phyloP scores from a whole-genome alignment of 2,888 invertebrate genomes.

The Oscheius sp. region DNA sequence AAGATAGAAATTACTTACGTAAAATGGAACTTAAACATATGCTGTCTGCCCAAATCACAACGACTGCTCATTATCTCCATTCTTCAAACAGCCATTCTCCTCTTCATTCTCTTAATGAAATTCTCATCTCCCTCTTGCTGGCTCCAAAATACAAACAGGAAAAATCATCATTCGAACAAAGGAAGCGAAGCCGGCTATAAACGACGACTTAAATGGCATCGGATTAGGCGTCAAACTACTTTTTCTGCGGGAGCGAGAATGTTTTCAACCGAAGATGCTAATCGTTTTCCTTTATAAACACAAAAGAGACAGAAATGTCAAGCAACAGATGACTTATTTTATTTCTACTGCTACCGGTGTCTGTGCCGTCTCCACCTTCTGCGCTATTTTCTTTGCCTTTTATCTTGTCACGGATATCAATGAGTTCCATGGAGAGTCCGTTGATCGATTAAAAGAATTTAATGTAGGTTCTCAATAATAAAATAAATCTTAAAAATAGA shows the following conservation, averaged over 20 bases:
- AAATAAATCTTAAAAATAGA: neutral
- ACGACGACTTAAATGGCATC: conserved; percentile 13
- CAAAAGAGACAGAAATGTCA: neutral
- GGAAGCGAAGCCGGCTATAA: neutral
- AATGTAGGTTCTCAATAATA: neutral
- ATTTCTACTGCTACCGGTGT: neutral
- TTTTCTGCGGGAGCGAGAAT: conserved; percentile 8
- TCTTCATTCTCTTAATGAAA: neutral
- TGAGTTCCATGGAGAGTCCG: conserved; percentile 6
- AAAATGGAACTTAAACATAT: conserved; percentile 16
- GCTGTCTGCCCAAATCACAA: conserved; percentile 14
- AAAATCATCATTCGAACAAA: neutral
- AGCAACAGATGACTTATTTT: neutral
- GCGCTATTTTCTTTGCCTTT: neutral
- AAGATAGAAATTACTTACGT: neutral
- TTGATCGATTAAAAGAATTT: conserved; percentile 11
- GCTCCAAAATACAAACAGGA: neutral
- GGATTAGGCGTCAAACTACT: conserved; percentile 13
- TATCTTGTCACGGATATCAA: conserved; percentile 8
- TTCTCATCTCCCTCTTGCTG: neutral
- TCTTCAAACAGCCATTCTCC: conserved; percentile 12
- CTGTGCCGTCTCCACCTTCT: conserved; percentile 2
- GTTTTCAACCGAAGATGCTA: conserved; percentile 7
- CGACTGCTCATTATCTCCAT: conserved; percentile 17
- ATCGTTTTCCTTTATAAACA: conserved; percentile 15